Evolutionary conservation across 2,888 invertebrate species (phyloP).

Genomic region (Alviniconcha strummeri): DNA sequence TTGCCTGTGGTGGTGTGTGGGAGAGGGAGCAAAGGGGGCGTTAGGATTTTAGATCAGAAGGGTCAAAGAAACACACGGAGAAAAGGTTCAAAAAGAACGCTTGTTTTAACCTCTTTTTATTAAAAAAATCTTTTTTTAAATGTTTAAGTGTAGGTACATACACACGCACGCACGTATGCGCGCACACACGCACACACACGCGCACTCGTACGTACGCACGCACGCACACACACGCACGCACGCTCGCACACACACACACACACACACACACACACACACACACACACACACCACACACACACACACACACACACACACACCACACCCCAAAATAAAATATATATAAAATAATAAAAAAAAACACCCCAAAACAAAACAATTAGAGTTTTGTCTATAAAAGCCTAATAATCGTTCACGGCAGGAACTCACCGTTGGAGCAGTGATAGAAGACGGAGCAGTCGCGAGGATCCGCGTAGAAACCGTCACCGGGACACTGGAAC

Average conservation of each 20-base stretch:
- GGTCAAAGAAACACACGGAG: no score
- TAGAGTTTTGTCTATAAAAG: no score
- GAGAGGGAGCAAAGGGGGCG: no score
- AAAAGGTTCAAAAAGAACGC: no score
- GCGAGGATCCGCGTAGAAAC: conserved; percentile 38
- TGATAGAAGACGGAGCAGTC: conserved; percentile 43
- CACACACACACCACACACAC: neutral
- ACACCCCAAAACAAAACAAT: no score
- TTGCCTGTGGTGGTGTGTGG: neutral
- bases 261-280: neutral
- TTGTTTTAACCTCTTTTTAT: no score
- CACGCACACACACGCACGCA: neutral
- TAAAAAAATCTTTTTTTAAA: no score
- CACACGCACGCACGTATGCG: neutral
- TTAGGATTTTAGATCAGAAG: no score
- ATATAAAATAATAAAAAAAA: no score
- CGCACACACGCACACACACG: neutral
- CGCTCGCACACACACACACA: neutral
- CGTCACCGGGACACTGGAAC: conserved; percentile 38
- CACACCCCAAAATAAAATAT: no score
- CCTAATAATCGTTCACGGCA: no score
- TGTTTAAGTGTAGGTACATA: neutral
- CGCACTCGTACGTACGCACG: neutral
- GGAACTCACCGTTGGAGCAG: conserved; percentile 36
- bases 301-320: neutral